phyloP scores from a whole-genome alignment of 2,113 vertebrate species.

The Xiphophorus couchianus region DNA sequence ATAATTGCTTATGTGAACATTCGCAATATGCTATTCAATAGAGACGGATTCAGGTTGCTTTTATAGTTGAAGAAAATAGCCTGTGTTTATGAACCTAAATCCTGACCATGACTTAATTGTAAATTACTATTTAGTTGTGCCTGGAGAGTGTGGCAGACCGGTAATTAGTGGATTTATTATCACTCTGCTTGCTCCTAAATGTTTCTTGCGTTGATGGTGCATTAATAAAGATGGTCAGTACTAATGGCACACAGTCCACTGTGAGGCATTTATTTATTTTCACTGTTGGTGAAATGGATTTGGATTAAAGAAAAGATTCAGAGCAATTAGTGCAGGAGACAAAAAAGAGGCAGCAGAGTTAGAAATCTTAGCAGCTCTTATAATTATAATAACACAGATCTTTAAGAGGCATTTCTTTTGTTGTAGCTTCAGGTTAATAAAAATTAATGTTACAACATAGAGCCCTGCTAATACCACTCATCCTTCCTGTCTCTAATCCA shows the following conservation, averaged over 20 bases:
- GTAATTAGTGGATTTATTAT: conserved; percentile 37
- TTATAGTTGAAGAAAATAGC: background rate
- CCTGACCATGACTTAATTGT: conserved; percentile 22
- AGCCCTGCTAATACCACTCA: background rate
- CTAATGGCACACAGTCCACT: conserved; percentile 19
- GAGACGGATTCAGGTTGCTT: conserved; percentile 1
- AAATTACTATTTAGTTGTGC: conserved; percentile 5
- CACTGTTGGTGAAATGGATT: conserved; percentile 17
- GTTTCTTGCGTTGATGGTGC: conserved; percentile 9
- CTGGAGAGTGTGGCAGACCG: conserved; percentile 25
- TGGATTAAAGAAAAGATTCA: conserved; percentile 30
- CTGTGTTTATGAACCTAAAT: conserved; percentile 7
- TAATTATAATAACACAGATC: background rate
- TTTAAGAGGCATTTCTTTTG: background rate
- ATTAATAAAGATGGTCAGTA: conserved; percentile 41
- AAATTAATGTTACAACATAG: background rate
- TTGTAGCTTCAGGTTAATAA: background rate
- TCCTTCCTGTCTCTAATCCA: too few relatives aligned
- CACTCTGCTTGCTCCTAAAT: conserved; percentile 18
- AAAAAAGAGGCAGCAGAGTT: background rate
- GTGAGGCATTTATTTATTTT: conserved; percentile 25
- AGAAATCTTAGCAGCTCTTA: background rate
- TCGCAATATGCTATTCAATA: conserved; percentile 11
- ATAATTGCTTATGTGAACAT: conserved; percentile 14
- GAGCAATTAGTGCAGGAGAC: conserved; percentile 29